phyloP scores from a whole-genome alignment of 2,888 invertebrate species.

The Ischnura elegans region DNA sequence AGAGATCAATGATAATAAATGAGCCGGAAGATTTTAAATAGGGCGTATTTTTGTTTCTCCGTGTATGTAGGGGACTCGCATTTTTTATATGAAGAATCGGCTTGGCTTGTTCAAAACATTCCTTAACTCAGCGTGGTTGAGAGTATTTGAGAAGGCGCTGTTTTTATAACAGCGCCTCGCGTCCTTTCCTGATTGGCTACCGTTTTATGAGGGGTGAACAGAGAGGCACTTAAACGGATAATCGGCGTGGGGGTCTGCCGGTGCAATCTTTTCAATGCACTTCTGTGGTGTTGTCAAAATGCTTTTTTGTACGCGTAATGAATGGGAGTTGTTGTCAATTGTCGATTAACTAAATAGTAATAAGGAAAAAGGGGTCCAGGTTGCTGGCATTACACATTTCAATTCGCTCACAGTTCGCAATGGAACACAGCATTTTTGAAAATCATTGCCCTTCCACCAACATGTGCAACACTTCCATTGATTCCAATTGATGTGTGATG shows the following conservation, averaged over 20 bases:
- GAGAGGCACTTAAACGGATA: background rate
- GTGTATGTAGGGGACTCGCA: background rate
- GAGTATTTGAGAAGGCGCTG: too few relatives aligned
- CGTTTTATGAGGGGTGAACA: background rate
- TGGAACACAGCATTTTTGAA: background rate
- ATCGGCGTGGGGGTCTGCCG: background rate
- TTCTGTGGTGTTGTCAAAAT: constrained; percentile 12
- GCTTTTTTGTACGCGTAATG: constrained; percentile 30
- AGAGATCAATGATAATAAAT: too few relatives aligned
- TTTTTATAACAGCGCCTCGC: background rate
- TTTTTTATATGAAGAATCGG: background rate
- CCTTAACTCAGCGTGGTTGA: background rate
- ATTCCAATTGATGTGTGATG: background rate
- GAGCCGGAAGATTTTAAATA: background rate
- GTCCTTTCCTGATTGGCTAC: background rate
- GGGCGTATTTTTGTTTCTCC: background rate
- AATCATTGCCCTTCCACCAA: background rate
- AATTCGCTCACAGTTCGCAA: constrained; percentile 1
- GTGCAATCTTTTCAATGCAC: background rate
- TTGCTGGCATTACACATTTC: constrained; percentile 21
- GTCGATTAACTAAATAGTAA: background rate
- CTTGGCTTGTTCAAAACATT: background rate
- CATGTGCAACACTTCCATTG: background rate
- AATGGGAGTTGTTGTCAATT: constrained; percentile 24
- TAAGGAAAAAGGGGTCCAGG: constrained; percentile 25